Evolutionary conservation across 2,797 vertebrate genomes (phyloP).

Genomic region (Onychomys arenicola): DNA sequence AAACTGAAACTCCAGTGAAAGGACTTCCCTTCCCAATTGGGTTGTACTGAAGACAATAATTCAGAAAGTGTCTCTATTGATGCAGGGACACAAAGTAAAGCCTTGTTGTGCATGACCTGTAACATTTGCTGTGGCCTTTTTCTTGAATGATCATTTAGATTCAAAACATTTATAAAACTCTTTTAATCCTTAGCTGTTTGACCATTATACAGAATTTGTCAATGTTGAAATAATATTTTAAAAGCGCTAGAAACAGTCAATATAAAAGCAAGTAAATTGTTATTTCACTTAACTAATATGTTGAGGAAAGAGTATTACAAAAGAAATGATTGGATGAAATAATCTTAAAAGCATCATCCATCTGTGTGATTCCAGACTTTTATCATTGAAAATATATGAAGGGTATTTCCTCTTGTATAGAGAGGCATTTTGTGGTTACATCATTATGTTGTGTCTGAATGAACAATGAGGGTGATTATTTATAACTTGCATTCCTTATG

Average conservation of each 20-base stretch:
- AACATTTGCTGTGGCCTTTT: not conserved
- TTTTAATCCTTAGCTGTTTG: not conserved
- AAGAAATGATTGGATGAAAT: not conserved
- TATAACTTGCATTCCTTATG: constrained; percentile 39
- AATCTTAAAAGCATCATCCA: not conserved
- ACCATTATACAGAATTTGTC: not conserved
- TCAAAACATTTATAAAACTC: not conserved
- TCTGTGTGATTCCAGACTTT: constrained; percentile 16
- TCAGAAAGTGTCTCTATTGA: not conserved
- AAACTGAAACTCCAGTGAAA: constrained; percentile 41
- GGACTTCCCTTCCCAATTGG: constrained; percentile 12
- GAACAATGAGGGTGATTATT: constrained; percentile 5
- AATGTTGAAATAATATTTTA: constrained; percentile 4
- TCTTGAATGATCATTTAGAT: not conserved
- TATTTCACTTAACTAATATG: not conserved
- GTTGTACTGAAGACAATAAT: constrained; percentile 7
- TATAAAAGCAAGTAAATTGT: not conserved
- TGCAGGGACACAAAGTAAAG: not conserved
- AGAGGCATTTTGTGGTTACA: not conserved
- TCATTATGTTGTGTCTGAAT: not conserved
- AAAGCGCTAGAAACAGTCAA: not conserved
- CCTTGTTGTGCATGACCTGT: not conserved
- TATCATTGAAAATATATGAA: not conserved
- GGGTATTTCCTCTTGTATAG: not conserved
- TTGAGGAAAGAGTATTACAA: not conserved